phyloP scores from a whole-genome alignment of 2,888 invertebrate species.

The Ephialtes manifestator region DNA sequence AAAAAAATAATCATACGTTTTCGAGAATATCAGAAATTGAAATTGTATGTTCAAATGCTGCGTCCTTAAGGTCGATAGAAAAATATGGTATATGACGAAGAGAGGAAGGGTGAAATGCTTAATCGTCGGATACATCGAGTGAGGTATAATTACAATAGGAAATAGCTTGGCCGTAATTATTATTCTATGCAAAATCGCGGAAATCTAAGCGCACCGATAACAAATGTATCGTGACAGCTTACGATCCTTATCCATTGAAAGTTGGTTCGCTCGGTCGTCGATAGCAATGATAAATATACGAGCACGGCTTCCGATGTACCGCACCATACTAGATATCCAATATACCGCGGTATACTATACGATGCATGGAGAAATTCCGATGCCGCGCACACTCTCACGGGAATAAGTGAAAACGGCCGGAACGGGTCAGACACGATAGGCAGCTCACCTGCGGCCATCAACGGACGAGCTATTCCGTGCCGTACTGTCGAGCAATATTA shows the following conservation, averaged over 20 bases:
- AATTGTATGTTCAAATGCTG: no score
- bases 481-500: background rate
- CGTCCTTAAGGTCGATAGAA: no score
- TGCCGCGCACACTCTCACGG: constrained; percentile 31
- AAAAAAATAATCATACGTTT: no score
- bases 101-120: background rate
- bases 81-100: no score
- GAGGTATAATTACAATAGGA: background rate
- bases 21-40: no score
- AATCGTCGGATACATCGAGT: no score
- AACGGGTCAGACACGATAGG: constrained; percentile 4
- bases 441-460: constrained; percentile 1
- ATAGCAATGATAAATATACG: constrained; percentile 37
- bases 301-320: constrained; percentile 16
- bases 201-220: constrained; percentile 14
- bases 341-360: constrained; percentile 12
- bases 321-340: constrained; percentile 10
- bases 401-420: constrained; percentile 41
- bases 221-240: background rate
- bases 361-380: constrained; percentile 23
- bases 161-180: background rate
- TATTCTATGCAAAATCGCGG: background rate
- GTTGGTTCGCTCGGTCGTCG: constrained; percentile 23
- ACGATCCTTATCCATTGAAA: constrained; percentile 11
- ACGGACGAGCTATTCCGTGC: background rate